Base-by-base conservation (phyloP, 2,888 invertebrate species). In the Tiliacea citrago region DNA sequence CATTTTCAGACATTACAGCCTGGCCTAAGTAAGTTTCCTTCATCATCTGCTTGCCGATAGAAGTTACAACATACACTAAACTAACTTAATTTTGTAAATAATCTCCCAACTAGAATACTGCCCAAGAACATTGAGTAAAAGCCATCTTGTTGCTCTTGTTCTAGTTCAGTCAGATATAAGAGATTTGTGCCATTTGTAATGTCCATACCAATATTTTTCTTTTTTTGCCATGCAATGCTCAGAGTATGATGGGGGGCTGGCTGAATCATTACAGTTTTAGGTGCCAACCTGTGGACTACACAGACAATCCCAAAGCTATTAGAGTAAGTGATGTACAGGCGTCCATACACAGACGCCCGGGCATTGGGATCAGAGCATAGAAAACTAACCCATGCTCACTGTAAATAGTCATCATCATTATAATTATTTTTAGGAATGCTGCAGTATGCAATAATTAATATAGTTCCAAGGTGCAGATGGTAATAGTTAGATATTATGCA, bases 281-380 rank as follows among this genome's bases (percentile, higher is more conserved):
- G 93, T 99, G 99, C 97, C 98, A 99, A 97, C 98, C 98, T 80
- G 98, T 99, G 95, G 99, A 99, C 97, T 98, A 98, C 97, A 97
- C 98, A 89, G 97, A 98, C 95, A 98, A 97, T 95, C 97, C 98
- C 83, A 97, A 97, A 92, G 98, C 99, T 86, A 97, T 97, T 93
- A 97, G 98, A 97, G 99, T 99, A 98, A 98, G 98, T 96, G 93
- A 90, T 85, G 88, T 83, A 82, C 75, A 78, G 86, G 87, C 86
- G 82, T 71, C 68, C 29, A 35, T 21, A 78, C n/a, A 82, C 82
- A 68, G 81, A 77, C 83, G 86, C 88, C 91, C 69, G 83, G 87
- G 86, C 86, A 82, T 85, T 85, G 88, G 89, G 88, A 81, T 80
- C 77, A 81, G 86, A 88, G 79, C 83, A 87, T 79, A 81, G 76